Base-by-base conservation (phyloP, 1,140 invertebrate genomes). In the Zophobas morio region DNA sequence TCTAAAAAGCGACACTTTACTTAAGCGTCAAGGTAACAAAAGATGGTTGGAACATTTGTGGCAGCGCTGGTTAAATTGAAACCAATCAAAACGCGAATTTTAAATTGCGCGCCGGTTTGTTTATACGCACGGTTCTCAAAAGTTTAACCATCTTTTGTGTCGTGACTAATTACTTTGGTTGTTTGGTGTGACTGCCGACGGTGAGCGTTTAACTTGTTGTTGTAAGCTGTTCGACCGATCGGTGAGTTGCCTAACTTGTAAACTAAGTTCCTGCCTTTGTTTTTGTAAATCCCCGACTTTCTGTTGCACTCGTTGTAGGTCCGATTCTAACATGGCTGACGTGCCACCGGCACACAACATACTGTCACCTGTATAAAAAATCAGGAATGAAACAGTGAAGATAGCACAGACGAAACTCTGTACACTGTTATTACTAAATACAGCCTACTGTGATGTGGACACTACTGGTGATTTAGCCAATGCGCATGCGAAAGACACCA, bases 211-310 rank as follows among this genome's bases (percentile, higher is more conserved):
- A 60, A 90, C 89, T 81, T 90, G 88, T 77, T 88, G 85, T 75
- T 88, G 85, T 54, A 90, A 81, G 80, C 86, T 88, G 82, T 91
- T 92, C 1, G 93, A 92, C 83, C 93, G 91, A 84, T 95, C 93
- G 0, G 94, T 95, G 6, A 97, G 86, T 80, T 95, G 94, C 46
- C 92, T 89, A 72, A 96, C 95, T 70, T 95, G 94, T 6, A 93
- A 88, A 80, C 94, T 95, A 32, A 97, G 86, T 84, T 96, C 93
- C 82, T 95, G 93, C 39, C 96, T 89, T 85, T 96, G 94, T 34
- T 94, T 89, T 81, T 95, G 93, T 70, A 97, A 87, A 74, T 96
- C 95, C 5, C 93, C 93, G 51, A 97, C 94, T 39, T 96, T 89
- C 54, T 93, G 91, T 82, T 97, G 95, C 1, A 97, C 95, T 49